Evolutionary conservation across 2,113 vertebrate genomes (phyloP).

Genomic region (Perccottus glenii): DNA sequence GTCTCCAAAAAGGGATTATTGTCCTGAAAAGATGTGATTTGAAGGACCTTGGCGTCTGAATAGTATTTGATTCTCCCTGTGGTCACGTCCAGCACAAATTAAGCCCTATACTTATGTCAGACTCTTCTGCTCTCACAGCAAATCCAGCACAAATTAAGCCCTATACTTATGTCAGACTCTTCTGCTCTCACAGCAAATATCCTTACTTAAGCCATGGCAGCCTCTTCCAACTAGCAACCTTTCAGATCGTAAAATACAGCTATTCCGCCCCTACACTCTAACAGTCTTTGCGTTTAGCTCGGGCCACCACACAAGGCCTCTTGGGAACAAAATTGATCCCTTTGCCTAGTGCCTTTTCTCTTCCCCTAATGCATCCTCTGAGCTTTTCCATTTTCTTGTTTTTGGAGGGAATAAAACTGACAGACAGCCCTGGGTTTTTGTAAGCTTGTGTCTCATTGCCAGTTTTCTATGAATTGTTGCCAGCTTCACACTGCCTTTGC

Average conservation of each 20-base stretch:
- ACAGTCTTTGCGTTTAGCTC: constrained; percentile 35
- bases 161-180: constrained; percentile 5
- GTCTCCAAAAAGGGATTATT: constrained; percentile 21
- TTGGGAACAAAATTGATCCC: constrained; percentile 43
- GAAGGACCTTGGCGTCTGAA: background rate
- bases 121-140: constrained; percentile 18
- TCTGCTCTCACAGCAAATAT: constrained; percentile 28
- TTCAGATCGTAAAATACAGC: constrained; percentile 34
- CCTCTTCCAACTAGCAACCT: constrained; percentile 14
- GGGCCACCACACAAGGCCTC: constrained; percentile 18
- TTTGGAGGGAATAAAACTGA: constrained; percentile 30
- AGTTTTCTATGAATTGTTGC: constrained; percentile 9
- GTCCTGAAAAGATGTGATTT: background rate
- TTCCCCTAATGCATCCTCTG: constrained; percentile 44
- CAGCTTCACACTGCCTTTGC: constrained; percentile 15
- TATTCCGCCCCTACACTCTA: constrained; percentile 13
- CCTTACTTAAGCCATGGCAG: constrained; percentile 15
- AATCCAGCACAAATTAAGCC: constrained; percentile 34
- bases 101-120: constrained; percentile 20
- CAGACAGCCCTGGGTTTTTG: constrained; percentile 2
- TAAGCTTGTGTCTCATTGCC: constrained; percentile 8
- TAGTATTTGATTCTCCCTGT: background rate
- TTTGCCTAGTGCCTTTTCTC: constrained; percentile 13
- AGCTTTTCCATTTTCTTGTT: constrained; percentile 43
- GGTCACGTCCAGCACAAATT: constrained; percentile 9